A percentile compares a stretch with the other conserved stretches of the same genome.
phyloP scores from a whole-genome alignment of 1,140 invertebrate genomes.

The Melipona quadrifasciata region DNA sequence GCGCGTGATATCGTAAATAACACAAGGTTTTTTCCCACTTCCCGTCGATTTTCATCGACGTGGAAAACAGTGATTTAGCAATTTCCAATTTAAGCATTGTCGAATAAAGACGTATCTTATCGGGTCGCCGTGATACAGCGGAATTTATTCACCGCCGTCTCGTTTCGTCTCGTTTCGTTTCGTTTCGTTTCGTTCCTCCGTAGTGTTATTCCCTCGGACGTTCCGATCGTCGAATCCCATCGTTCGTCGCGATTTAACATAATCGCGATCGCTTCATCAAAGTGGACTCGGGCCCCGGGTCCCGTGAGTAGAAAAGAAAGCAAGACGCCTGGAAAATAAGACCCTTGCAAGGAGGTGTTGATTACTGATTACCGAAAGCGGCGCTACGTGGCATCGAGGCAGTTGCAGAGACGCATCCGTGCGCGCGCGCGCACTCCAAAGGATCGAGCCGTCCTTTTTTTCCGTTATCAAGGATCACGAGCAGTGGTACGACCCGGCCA shows the following conservation, averaged over 20 bases:
- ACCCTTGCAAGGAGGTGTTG: conserved; percentile 32
- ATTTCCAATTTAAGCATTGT: neutral
- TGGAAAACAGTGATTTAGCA: neutral
- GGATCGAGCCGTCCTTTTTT: conserved; percentile 50
- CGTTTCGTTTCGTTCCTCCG: too few species aligned
- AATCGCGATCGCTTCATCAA: conserved; percentile 27
- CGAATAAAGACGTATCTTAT: neutral
- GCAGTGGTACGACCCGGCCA: conserved; percentile 61
- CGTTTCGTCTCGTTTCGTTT: neutral
- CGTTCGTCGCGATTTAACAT: conserved; percentile 10
- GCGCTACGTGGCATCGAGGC: neutral
- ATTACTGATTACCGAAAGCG: conserved; percentile 54
- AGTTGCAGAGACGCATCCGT: neutral
- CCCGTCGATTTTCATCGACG: neutral
- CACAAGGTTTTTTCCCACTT: neutral
- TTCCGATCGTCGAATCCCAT: conserved; percentile 26
- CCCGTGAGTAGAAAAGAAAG: neutral
- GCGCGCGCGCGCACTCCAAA: conserved; percentile 10
- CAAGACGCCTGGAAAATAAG: neutral
- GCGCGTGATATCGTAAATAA: neutral
- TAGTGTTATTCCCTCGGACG: neutral
- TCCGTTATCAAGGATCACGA: conserved; percentile 63
- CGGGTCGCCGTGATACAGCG: neutral
- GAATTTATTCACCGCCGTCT: neutral
- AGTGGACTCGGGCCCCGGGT: neutral